phyloP scores from a whole-genome alignment of 2,797 vertebrate genomes.

The Sarcoramphus papa region DNA sequence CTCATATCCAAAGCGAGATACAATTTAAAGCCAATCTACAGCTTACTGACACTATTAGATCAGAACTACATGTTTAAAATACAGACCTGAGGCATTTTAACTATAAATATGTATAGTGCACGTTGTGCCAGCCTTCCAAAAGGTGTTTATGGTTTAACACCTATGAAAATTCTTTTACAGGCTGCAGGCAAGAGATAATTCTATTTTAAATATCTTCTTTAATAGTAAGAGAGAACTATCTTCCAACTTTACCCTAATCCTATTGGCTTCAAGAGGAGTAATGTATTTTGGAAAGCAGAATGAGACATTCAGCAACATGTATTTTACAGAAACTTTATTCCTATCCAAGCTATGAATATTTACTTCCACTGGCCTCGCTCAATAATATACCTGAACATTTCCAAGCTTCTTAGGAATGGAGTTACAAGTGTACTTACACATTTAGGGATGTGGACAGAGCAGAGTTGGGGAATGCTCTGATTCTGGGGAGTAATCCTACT shows the following conservation, averaged over 20 bases:
- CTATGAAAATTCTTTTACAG: neutral
- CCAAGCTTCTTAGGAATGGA: neutral
- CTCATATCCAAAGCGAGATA: neutral
- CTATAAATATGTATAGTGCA: neutral
- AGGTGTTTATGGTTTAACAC: neutral
- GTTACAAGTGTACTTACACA: neutral
- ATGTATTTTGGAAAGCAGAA: neutral
- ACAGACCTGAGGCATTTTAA: neutral
- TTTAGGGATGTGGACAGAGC: neutral
- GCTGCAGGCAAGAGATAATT: neutral
- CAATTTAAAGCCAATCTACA: neutral
- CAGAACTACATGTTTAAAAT: constrained; percentile 2
- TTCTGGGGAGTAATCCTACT: neutral
- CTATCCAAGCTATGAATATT: neutral
- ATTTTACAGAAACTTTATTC: neutral
- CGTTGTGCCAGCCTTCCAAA: neutral
- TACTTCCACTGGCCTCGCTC: neutral
- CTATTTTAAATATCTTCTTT: neutral
- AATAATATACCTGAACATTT: neutral
- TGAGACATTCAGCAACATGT: neutral
- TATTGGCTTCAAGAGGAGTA: neutral
- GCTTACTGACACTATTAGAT: neutral
- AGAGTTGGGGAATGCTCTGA: neutral
- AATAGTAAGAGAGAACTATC: neutral
- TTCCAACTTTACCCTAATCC: neutral